Base-by-base conservation (phyloP, 2,113 vertebrate genomes). In the Thomomys bottae region DNA sequence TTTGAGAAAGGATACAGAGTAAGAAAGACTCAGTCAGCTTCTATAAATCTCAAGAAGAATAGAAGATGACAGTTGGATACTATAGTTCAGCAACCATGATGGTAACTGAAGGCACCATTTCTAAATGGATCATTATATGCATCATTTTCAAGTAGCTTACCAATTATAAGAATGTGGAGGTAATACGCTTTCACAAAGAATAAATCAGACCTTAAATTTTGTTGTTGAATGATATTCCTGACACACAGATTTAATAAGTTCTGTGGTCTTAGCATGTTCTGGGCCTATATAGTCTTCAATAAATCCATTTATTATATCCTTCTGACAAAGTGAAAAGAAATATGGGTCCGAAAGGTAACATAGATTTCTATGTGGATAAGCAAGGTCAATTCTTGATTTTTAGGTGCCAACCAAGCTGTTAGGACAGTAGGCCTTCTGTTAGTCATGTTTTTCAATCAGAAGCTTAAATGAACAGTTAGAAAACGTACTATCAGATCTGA, bases 101-200 rank as follows among this genome's bases (percentile, higher is more conserved):
- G 78, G 45, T 20, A 80, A 64, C 45, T 64, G 63, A 40, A 28
- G 59, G 15, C 18, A 78, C 15, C 24, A 57, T 90, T 86, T 91
- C 32, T 87, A 87, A 93, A 82, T 23, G 14, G 21, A 80, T 28
- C 14, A 77, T 67, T 71, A 89, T 61, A 72, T 6, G 64, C 17
- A 36, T 81, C 12, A 64, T 34, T 84, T 93, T 73, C 91, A 32
- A 81, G 9, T 78, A 70, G 63, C 70, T 84, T 81, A 77, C 72
- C 79, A 78, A 45, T 61, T 91, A 3, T 95, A 87, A 87, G 87
- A 72, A 45, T 64, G 38, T 88, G 57, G n/a, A 90, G 54, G 28
- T 79, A 75, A 77, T 8, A n/a, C 21, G 12, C 14, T 73, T 75
- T 94, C 61, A 64, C 20, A 36, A 77, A 84, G 72, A 81, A 70